These are phyloP conservation scores for pig (Sus scrofa) DNA, from an alignment of 2,113 vertebrate species.

Conservation along the genomic window T2T-Sscrofa CM000827.6:105314501-105315000, in stretches of 20 bases:
- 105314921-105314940: too few species aligned
- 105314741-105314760: not conserved
- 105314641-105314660: too few species aligned
- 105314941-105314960: too few species aligned
- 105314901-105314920: not conserved
- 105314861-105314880: not conserved
- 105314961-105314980: too few species aligned
- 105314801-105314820: not conserved
- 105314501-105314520: not conserved
- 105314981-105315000: too few species aligned
- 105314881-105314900: not conserved
- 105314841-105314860: not conserved
- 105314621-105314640: too few species aligned
- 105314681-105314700: too few species aligned
- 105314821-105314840: slow-evolving; percentile 28
- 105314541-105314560: not conserved
- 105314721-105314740: too few species aligned
- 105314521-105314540: not conserved
- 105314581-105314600: too few species aligned
- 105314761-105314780: slow-evolving; percentile 9
- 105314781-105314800: not conserved
- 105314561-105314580: not conserved
- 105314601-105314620: too few species aligned
- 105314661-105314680: too few species aligned
- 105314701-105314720: too few species aligned